Percentiles rank a stretch among this genome's conserved stretches.
These are phyloP conservation scores for Yponomeuta malinellus DNA, from an alignment of 2,888 invertebrate genomes.

Conservation along the genomic window DNA sequence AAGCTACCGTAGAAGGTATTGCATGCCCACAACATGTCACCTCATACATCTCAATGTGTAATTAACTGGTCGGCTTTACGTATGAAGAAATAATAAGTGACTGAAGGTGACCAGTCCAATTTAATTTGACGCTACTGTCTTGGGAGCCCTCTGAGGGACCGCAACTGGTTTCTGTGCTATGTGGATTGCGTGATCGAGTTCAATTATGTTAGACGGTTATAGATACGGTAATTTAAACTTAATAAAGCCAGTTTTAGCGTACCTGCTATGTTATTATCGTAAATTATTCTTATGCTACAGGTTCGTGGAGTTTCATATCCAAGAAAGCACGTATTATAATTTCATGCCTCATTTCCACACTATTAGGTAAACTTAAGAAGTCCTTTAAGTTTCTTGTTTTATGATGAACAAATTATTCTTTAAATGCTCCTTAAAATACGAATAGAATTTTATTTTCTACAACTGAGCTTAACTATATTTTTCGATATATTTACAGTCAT, in stretches of 20 bases:
- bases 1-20: not conserved
- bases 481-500: too few species aligned
- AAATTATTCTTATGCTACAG: too few species aligned
- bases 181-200: not conserved
- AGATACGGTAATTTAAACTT: not conserved
- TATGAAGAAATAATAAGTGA: not conserved
- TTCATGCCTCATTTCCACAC: too few species aligned
- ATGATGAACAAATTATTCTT: too few species aligned
- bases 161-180: not conserved
- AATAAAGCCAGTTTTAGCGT: not conserved
- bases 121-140: not conserved
- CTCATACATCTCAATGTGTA: not conserved
- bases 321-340: too few species aligned
- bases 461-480: too few species aligned
- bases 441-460: too few species aligned
- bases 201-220: not conserved
- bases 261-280: too few species aligned
- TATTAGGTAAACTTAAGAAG: too few species aligned
- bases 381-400: too few species aligned
- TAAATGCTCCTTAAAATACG: too few species aligned
- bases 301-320: too few species aligned
- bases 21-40: not conserved
- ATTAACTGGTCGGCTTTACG: not conserved
- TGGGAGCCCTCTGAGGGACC: not conserved
- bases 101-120: not conserved